phyloP scores from a whole-genome alignment of 2,888 invertebrate species.

The Scaptomyza cyrtandrae region DNA sequence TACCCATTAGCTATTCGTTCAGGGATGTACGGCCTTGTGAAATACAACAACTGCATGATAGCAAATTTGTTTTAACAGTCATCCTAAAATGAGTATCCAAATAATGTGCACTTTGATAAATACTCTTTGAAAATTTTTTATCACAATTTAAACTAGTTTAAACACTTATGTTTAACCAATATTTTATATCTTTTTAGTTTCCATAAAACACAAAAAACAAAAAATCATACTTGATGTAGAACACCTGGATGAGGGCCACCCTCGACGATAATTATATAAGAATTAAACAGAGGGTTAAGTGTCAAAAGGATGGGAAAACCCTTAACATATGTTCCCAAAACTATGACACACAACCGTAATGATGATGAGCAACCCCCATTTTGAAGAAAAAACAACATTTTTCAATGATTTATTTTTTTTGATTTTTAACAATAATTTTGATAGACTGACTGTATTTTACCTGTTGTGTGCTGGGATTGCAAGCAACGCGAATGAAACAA shows the following conservation, averaged over 20 bases:
- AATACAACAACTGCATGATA: constrained; percentile 43
- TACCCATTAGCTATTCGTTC: constrained; percentile 1
- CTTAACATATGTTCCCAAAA: constrained; percentile 56
- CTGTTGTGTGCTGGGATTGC: neutral
- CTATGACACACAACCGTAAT: constrained; percentile 44
- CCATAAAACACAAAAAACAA: neutral
- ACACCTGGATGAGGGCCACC: constrained; percentile 52
- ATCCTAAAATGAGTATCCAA: constrained; percentile 5
- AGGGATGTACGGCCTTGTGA: constrained; percentile 45
- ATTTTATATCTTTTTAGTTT: neutral
- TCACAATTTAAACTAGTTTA: neutral
- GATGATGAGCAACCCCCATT: constrained; percentile 58
- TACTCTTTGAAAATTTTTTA: neutral
- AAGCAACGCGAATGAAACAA: constrained; percentile 1
- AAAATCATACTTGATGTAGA: constrained; percentile 5
- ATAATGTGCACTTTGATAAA: neutral
- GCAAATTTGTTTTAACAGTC: constrained; percentile 2
- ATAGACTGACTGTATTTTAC: constrained; percentile 1
- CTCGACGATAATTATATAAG: constrained; percentile 45
- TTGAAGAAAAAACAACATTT: constrained; percentile 1
- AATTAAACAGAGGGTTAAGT: constrained; percentile 69
- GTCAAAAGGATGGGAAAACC: constrained; percentile 68
- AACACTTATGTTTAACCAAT: neutral
- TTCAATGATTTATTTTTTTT: constrained; percentile 1
- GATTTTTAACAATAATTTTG: constrained; percentile 44